A percentile compares a stretch with the other conserved stretches of the same genome.
Evolutionary conservation across 2,113 vertebrate genomes (phyloP).

Genomic region (Fukomys damarensis): DNA sequence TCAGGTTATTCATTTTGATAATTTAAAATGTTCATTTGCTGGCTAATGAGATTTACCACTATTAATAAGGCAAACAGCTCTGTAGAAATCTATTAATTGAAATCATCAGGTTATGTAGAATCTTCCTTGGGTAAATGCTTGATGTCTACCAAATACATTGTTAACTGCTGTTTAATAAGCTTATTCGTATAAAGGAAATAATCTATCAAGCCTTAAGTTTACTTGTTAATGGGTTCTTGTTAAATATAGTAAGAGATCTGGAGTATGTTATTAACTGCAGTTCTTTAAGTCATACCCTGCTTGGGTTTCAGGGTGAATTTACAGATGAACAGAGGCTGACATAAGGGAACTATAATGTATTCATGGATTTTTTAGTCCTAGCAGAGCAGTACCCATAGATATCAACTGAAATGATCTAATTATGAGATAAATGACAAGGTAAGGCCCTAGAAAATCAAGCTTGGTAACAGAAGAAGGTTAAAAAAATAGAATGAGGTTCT

Average conservation of each 20-base stretch:
- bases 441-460: background rate
- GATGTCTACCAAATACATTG: slow-evolving; percentile 8
- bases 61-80: slow-evolving; percentile 48
- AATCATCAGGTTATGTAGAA: slow-evolving; percentile 10
- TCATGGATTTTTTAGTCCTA: background rate
- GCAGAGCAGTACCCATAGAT: background rate
- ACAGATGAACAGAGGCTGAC: background rate
- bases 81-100: slow-evolving; percentile 63
- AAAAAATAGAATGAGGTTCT: background rate
- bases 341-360: background rate
- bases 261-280: background rate
- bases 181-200: slow-evolving; percentile 60
- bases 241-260: slow-evolving; percentile 23
- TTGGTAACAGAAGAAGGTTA: background rate
- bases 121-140: slow-evolving; percentile 19
- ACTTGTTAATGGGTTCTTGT: slow-evolving; percentile 53
- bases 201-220: slow-evolving; percentile 33
- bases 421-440: background rate
- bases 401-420: background rate
- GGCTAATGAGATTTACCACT: slow-evolving; percentile 56
- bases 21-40: slow-evolving; percentile 39
- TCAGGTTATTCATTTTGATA: slow-evolving; percentile 56
- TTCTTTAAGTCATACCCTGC: slow-evolving; percentile 21
- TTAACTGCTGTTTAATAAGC: slow-evolving; percentile 45
- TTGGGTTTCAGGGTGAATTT: background rate